These are phyloP conservation scores for Luscinia megarhynchos DNA, from an alignment of 2,797 vertebrate species.

Conservation along the genomic window DNA sequence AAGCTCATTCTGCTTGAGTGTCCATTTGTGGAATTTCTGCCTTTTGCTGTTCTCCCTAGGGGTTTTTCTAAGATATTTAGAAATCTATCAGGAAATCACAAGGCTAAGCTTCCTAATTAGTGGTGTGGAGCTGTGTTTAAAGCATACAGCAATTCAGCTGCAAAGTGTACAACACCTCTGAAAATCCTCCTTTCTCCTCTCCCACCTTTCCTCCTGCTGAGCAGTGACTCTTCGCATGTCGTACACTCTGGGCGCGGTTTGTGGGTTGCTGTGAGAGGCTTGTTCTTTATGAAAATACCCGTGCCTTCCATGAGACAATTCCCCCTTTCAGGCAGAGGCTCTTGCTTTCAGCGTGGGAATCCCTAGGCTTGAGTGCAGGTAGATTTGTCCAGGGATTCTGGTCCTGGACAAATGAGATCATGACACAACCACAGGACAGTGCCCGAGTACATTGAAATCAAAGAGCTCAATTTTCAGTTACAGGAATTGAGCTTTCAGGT, in stretches of 20 bases:
- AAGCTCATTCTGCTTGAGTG: not conserved
- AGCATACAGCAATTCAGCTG: not conserved
- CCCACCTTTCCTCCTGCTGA: not conserved
- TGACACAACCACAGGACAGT: not conserved
- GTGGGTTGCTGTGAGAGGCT: not conserved
- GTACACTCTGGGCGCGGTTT: not conserved
- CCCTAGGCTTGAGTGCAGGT: not conserved
- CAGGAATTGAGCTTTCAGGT: not conserved
- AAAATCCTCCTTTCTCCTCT: not conserved
- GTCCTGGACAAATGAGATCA: not conserved
- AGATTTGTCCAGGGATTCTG: not conserved
- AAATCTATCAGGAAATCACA: not conserved
- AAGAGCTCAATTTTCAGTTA: not conserved
- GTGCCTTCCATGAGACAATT: not conserved
- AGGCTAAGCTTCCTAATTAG: not conserved
- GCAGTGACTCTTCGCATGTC: not conserved
- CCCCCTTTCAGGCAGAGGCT: not conserved
- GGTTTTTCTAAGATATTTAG: conserved; percentile 16
- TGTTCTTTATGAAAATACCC: not conserved
- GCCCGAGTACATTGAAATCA: not conserved
- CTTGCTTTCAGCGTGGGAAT: not conserved
- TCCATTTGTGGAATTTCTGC: not conserved
- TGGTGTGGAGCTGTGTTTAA: not conserved
- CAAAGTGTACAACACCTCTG: not conserved
- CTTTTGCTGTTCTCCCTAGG: not conserved